phyloP scores from a whole-genome alignment of 1,140 invertebrate species.

The Lepeophtheirus salmonis region DNA sequence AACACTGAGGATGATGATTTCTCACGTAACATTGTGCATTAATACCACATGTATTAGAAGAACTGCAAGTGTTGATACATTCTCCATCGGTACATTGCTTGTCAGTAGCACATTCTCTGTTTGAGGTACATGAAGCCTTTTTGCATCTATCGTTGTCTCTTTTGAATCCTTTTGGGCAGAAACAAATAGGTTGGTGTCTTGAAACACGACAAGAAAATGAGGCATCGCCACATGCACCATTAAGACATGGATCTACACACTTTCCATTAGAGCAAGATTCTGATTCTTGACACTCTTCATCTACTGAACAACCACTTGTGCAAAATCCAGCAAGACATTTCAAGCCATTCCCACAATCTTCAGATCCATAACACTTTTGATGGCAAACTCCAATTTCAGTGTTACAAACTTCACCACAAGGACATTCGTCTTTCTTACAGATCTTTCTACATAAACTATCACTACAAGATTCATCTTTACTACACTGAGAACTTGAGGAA shows the following conservation, averaged over 20 bases:
- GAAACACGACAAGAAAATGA: conserved; percentile 24
- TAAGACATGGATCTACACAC: conserved; percentile 53
- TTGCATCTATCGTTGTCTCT: conserved; percentile 25
- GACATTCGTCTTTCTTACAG: conserved; percentile 49
- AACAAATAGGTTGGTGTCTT: conserved; percentile 40
- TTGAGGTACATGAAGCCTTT: conserved; percentile 49
- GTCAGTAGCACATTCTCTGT: conserved; percentile 53
- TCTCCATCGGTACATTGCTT: conserved; percentile 50
- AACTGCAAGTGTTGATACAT: conserved; percentile 62
- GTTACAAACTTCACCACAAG: conserved; percentile 48
- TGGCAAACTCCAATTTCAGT: conserved; percentile 37
- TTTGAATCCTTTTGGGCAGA: conserved; percentile 41
- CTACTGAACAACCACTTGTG: conserved; percentile 48
- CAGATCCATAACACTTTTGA: conserved; percentile 34
- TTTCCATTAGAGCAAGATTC: conserved; percentile 49
- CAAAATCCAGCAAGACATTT: conserved; percentile 43
- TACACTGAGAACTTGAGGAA: conserved; percentile 20
- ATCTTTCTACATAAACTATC: conserved; percentile 26
- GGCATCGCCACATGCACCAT: conserved; percentile 27
- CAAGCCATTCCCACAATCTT: conserved; percentile 32
- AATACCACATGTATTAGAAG: conserved; percentile 51
- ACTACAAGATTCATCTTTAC: conserved; percentile 25
- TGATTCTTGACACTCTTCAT: conserved; percentile 55
- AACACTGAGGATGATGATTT: conserved; percentile 51
- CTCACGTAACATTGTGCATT: conserved; percentile 69